Conservation (phyloP, 2,113 vertebrate species). For the Pachypanchax playfairii region DNA sequence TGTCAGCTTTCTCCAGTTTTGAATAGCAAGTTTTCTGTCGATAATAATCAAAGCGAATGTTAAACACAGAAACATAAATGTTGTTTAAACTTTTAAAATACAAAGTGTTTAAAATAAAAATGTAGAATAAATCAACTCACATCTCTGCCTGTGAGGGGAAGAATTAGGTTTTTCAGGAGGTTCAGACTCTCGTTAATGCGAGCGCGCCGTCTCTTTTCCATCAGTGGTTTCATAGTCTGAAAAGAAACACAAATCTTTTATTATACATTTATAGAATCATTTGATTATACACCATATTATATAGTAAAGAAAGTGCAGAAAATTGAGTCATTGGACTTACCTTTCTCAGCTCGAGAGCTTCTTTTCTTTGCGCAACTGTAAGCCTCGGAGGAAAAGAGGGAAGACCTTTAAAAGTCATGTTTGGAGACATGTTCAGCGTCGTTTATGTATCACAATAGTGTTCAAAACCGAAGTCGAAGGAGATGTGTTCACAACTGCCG, state of each 20-base stretch:
- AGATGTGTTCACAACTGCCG: conserved; percentile 34
- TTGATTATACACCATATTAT: neutral
- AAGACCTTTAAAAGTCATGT: conserved; percentile 28
- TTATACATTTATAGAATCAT: neutral
- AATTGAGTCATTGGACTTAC: conserved; percentile 57
- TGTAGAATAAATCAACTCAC: conserved; percentile 72
- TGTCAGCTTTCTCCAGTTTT: conserved; percentile 91
- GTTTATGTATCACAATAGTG: neutral
- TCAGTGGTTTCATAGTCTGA: conserved; percentile 87
- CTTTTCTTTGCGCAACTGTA: conserved; percentile 78
- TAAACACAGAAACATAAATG: neutral
- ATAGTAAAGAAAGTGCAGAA: neutral
- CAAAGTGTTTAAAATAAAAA: neutral
- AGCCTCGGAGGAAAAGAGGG: conserved; percentile 45
- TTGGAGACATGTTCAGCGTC: conserved; percentile 65
- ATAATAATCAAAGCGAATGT: conserved; percentile 8
- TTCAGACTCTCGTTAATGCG: conserved; percentile 88
- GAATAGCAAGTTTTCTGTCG: conserved; percentile 82
- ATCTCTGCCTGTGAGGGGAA: conserved; percentile 86
- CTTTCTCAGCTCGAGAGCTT: conserved; percentile 80
- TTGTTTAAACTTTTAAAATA: neutral
- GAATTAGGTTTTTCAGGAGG: conserved; percentile 84
- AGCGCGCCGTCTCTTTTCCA: conserved; percentile 85
- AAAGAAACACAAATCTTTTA: conserved; percentile 25
- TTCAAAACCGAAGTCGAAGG: neutral